Percentiles rank a stretch among this genome's conserved stretches.
Conservation (phyloP, 2,797 vertebrate species). For the Dipus sagitta region DNA sequence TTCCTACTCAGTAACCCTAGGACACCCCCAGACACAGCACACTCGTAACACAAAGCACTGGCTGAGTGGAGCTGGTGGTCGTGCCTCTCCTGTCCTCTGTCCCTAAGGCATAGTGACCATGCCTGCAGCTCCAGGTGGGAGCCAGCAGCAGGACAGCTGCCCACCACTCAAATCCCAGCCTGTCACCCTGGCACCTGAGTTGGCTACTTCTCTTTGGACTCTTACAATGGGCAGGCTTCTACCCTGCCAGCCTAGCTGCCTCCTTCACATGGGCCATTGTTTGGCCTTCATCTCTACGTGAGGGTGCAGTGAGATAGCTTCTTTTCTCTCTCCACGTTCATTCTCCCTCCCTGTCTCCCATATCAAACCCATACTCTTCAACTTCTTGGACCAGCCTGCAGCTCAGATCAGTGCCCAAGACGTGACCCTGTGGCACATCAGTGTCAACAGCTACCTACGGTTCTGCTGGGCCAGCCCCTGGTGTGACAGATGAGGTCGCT, state of each 20-base stretch:
- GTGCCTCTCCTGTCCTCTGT: background rate
- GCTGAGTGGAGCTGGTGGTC: background rate
- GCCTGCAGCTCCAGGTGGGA: background rate
- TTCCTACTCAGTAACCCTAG: background rate
- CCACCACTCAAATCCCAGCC: background rate
- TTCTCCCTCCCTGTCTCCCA: background rate
- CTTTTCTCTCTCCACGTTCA: background rate
- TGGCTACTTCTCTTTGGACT: background rate
- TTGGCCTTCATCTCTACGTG: background rate
- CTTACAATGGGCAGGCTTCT: background rate
- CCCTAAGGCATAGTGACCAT: background rate
- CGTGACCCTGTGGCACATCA: background rate
- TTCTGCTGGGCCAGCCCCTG: background rate
- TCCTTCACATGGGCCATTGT: background rate
- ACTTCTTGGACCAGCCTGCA: background rate
- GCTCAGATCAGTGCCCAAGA: background rate
- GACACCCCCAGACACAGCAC: background rate
- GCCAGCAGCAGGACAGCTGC: background rate
- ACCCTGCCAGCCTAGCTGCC: background rate
- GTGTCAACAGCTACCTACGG: background rate
- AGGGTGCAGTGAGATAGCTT: background rate
- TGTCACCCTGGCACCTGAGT: fast-evolving
- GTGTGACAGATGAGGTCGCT: background rate
- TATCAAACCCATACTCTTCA: background rate
- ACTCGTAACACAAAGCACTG: background rate